Percentiles rank a stretch among this genome's conserved stretches.
These are phyloP conservation scores for Epizoanthus illoricatus DNA, from an alignment of 92 coral and sea anemone species.

Conservation along the genomic window DNA sequence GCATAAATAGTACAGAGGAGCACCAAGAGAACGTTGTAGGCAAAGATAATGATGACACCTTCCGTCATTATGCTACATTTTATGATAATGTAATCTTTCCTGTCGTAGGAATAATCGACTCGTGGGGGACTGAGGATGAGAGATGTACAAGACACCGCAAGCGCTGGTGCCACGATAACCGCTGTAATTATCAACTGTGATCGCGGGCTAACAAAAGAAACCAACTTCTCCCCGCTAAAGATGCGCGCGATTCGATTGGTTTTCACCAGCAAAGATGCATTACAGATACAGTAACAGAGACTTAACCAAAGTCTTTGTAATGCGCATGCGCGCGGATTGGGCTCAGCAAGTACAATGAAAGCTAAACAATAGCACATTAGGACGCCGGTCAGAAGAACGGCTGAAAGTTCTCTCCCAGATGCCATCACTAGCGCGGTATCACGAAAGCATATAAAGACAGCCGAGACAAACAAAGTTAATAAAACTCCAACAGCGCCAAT, in stretches of 20 bases:
- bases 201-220: slow-evolving; percentile 72
- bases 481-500: slow-evolving; percentile 60
- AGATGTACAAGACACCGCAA: slow-evolving; percentile 54
- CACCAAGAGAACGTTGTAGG: slow-evolving; percentile 67
- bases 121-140: slow-evolving; percentile 53
- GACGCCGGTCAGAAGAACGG: slow-evolving; percentile 59
- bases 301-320: slow-evolving; percentile 67
- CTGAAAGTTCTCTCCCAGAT: slow-evolving; percentile 74
- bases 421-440: slow-evolving; percentile 74
- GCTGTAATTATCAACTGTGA: slow-evolving; percentile 72
- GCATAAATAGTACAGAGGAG: slow-evolving; percentile 74
- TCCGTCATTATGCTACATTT: slow-evolving; percentile 51
- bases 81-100: slow-evolving; percentile 37
- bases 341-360: slow-evolving; percentile 52
- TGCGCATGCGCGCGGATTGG: slow-evolving; percentile 50
- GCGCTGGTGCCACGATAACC: slow-evolving; percentile 58
- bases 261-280: slow-evolving; percentile 72
- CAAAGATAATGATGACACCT: slow-evolving; percentile 42
- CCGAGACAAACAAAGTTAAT: slow-evolving; percentile 49
- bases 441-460: slow-evolving; percentile 59
- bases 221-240: slow-evolving; percentile 67
- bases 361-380: slow-evolving; percentile 63
- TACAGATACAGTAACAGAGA: slow-evolving; percentile 62
- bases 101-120: slow-evolving; percentile 33
- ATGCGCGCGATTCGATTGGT: slow-evolving; percentile 81